These are phyloP conservation scores for Cynopterus brachyotis DNA, from an alignment of 2,113 vertebrate genomes.

Conservation along the genomic window DNA sequence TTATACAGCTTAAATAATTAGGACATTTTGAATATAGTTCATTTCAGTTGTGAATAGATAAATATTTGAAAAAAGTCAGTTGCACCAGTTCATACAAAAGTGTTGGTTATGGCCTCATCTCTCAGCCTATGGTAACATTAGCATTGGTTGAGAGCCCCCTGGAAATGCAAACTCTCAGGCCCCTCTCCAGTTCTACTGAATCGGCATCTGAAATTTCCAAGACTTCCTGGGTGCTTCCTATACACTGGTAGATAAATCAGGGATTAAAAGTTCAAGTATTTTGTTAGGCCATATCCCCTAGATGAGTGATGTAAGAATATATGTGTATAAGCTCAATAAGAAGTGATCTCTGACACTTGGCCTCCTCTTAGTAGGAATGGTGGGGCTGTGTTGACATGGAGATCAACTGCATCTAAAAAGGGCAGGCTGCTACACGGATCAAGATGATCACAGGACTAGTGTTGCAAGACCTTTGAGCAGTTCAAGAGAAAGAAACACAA, in stretches of 20 bases:
- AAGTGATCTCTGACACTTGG: background rate
- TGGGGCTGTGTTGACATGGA: background rate
- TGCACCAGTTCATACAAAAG: background rate
- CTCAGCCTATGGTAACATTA: background rate
- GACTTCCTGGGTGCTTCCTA: background rate
- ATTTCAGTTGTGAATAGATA: background rate
- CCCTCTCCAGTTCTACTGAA: background rate
- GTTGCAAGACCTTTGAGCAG: background rate
- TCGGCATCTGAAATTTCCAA: background rate
- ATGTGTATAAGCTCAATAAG: background rate
- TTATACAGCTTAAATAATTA: background rate
- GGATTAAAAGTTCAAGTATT: background rate
- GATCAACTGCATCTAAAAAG: background rate
- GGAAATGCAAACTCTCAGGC: background rate
- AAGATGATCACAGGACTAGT: background rate
- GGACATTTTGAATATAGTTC: background rate
- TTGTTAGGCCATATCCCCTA: background rate
- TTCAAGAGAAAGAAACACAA: background rate
- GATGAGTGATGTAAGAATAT: background rate
- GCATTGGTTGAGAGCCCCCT: background rate
- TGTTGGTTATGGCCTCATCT: background rate
- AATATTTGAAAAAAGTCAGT: background rate
- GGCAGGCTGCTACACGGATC: background rate
- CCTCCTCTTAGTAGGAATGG: background rate
- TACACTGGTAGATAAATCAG: background rate